A percentile compares a stretch with the other conserved stretches of the same genome.
Evolutionary conservation across 2,797 vertebrate species (phyloP).

Genomic region (Ceryle rudis): DNA sequence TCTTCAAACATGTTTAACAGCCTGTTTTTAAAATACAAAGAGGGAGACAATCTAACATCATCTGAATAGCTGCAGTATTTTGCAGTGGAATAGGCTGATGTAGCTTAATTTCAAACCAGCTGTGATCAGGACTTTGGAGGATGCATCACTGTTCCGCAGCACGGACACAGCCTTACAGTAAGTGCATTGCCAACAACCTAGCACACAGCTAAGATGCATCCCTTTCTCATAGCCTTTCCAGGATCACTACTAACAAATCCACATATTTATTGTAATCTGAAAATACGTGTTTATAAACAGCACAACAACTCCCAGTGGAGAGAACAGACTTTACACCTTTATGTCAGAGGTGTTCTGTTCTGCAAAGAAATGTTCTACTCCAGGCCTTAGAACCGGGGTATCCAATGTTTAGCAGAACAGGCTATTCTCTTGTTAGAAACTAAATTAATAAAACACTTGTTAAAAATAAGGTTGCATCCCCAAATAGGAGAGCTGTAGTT

Average conservation of each 20-base stretch:
- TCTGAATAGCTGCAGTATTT: not conserved
- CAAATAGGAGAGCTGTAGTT: not conserved
- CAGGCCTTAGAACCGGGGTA: not conserved
- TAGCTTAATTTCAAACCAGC: not conserved
- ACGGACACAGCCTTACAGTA: not conserved
- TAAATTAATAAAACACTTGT: not conserved
- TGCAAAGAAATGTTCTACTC: not conserved
- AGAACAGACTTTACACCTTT: not conserved
- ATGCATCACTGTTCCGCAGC: not conserved
- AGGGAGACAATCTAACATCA: not conserved
- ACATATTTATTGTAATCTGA: not conserved
- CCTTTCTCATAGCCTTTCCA: not conserved
- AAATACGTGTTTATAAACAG: not conserved
- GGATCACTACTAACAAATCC: not conserved
- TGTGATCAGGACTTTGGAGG: not conserved
- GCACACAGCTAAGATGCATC: not conserved
- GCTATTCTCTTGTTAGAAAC: not conserved
- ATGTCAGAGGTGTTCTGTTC: not conserved
- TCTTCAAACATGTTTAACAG: not conserved
- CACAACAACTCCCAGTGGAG: not conserved
- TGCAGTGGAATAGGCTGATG: not conserved
- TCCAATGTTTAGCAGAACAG: not conserved
- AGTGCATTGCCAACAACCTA: not conserved
- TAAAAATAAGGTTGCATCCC: not conserved
- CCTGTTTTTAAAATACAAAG: not conserved